Evolutionary conservation across 2,797 vertebrate species (phyloP), one percentile per base, ranked within the genome.

Genomic region (Parambassis ranga): DNA sequence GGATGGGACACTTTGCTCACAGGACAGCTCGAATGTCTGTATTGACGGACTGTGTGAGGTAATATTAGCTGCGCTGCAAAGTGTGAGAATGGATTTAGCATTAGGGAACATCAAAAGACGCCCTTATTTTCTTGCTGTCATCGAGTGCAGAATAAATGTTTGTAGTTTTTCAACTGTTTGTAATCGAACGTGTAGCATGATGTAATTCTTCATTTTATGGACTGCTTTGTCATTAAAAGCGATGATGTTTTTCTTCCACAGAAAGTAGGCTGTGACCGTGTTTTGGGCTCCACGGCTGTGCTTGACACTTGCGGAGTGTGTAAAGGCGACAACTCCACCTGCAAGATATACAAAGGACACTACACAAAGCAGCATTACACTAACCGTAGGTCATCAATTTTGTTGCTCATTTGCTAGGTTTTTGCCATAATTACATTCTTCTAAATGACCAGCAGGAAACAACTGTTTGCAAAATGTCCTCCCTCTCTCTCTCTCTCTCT

Each of bases 31-130:
- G 33, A 93, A 95, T 56, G 92, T 97, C 83, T 97, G 95, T 70
- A 89, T 97, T 66, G 94, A 96, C 24, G 95, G 95, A 50, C 79
- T 92, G 49, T 97, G 95, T 93, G 94, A 97, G 95, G 95, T 97
- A 94, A 84, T 65, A 36, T 37, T 6, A 52, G 36, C 37, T 26
- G 10, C 52, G 56, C 39, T 53, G 18, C 73, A 64, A 32, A 67
- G 30, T 60, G 48, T 38, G 19, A 30, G 22, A 4, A 44, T 7
- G 22, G 38, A 31, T 59, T 48, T 14, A 52, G 42, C 18, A 31
- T 23, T 13, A 16, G 39, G 48, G 2, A 22, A 32, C 35, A 43
- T 58, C 49, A 60, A 10, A 13, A 47, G 38, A 65, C 43, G 16
- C 39, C 42, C 38, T 38, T 28, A 46, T 39, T 8, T 52, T 14